Evolutionary conservation across 2,888 invertebrate species (phyloP).

Genomic region (Caenorhabditis sp.): DNA sequence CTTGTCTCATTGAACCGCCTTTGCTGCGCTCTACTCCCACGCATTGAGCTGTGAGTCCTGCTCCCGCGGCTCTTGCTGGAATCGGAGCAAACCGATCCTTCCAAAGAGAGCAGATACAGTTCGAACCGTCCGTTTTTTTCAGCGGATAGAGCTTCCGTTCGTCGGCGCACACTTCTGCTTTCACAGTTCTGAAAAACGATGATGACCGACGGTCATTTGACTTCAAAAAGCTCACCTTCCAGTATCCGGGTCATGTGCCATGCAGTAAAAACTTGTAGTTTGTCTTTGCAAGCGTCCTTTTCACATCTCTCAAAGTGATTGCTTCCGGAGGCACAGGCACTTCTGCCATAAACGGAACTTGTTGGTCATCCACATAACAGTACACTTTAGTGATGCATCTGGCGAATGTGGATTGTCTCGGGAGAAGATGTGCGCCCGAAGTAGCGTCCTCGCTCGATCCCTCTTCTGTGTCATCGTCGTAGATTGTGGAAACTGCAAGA

Average conservation of each 20-base stretch:
- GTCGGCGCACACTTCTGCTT: slow-evolving; percentile 76
- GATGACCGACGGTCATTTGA: too few relatives aligned
- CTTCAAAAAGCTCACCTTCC: slow-evolving; percentile 82
- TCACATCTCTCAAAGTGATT: slow-evolving; percentile 92
- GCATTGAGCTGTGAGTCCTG: not conserved
- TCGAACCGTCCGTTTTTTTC: slow-evolving; percentile 75
- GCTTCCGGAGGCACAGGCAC: slow-evolving; percentile 92
- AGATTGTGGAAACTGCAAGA: not conserved
- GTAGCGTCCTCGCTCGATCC: slow-evolving; percentile 25
- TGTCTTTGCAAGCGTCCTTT: slow-evolving; percentile 93
- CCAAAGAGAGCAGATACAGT: slow-evolving; percentile 74
- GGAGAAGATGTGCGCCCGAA: slow-evolving; percentile 11
- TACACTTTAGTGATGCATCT: slow-evolving; percentile 60
- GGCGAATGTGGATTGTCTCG: slow-evolving; percentile 30
- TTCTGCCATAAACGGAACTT: slow-evolving; percentile 98
- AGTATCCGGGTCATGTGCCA: slow-evolving; percentile 99
- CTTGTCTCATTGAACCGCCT: too few relatives aligned
- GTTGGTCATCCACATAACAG: slow-evolving; percentile 99
- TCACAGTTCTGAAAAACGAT: slow-evolving; percentile 73
- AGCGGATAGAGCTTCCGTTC: slow-evolving; percentile 65
- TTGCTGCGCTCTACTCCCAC: too few relatives aligned
- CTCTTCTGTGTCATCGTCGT: slow-evolving; percentile 34
- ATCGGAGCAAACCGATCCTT: slow-evolving; percentile 76
- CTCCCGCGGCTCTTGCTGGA: slow-evolving; percentile 44
- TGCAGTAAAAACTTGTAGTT: slow-evolving; percentile 99